A percentile compares a stretch with the other conserved stretches of the same genome.
Evolutionary conservation across 2,888 invertebrate species (phyloP).

Genomic region (Seira sanloemensis): DNA sequence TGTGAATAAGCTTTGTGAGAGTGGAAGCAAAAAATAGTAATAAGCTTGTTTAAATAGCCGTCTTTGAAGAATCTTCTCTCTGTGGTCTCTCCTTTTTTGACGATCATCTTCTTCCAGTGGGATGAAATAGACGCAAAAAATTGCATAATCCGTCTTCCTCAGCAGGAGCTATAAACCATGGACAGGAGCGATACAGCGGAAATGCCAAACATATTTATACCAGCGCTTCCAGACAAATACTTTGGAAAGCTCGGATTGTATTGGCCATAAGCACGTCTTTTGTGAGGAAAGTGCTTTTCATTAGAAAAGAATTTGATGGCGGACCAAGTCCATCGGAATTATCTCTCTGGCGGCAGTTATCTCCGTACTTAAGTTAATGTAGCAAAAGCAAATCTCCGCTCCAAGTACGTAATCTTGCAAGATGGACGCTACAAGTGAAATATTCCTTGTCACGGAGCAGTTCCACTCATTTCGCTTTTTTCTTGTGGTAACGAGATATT

Average conservation of each 20-base stretch:
- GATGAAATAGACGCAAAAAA: slow-evolving; percentile 47
- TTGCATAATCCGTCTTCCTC: slow-evolving; percentile 51
- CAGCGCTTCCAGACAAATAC: no score
- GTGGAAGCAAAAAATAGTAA: no score
- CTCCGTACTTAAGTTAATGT: background rate
- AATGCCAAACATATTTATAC: no score
- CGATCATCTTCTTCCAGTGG: slow-evolving; percentile 27
- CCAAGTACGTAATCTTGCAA: no score
- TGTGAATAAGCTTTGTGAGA: no score
- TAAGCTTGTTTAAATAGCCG: slow-evolving; percentile 27
- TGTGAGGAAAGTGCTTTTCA: no score
- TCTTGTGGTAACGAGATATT: slow-evolving; percentile 24
- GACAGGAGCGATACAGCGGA: slow-evolving; percentile 26
- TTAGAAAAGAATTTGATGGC: no score
- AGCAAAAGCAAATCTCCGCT: no score
- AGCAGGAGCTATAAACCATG: slow-evolving; percentile 33
- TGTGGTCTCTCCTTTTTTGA: no score
- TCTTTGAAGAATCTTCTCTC: slow-evolving; percentile 19
- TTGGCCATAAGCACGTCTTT: no score
- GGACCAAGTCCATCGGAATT: no score
- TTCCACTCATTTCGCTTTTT: slow-evolving; percentile 31
- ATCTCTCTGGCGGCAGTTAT: slow-evolving; percentile 16
- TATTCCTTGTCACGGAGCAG: slow-evolving; percentile 48
- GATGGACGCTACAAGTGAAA: slow-evolving; percentile 13
- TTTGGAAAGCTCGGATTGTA: background rate